Conservation (phyloP, 2,797 vertebrate species). For the Coregonus sp. region DNA sequence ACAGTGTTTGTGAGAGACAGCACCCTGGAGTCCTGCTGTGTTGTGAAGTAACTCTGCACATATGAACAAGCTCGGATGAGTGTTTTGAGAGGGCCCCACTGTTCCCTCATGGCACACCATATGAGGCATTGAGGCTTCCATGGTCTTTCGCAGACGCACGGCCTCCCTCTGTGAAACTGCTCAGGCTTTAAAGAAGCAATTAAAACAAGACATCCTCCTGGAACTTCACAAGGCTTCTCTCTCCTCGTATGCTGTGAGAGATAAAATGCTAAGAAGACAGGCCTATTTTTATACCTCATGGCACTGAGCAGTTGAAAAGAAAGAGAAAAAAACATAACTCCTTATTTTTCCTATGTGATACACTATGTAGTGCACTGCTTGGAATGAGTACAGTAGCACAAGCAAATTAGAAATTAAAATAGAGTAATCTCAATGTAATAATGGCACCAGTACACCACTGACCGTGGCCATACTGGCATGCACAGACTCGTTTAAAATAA, state of each 20-base stretch:
- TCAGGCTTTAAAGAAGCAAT: conserved; percentile 68
- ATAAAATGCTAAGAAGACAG: conserved; percentile 59
- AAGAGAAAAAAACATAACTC: conserved; percentile 12
- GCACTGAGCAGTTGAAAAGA: conserved; percentile 30
- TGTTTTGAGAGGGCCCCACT: conserved; percentile 29
- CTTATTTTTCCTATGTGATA: conserved; percentile 19
- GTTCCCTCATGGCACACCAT: conserved; percentile 27
- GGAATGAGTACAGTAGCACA: conserved; percentile 2
- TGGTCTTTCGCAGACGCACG: conserved; percentile 50
- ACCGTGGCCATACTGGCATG: background rate
- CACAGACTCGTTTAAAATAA: too few relatives aligned
- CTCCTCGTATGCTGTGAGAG: conserved; percentile 53
- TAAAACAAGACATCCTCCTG: conserved; percentile 68
- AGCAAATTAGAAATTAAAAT: conserved; percentile 21
- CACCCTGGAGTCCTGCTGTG: conserved; percentile 21
- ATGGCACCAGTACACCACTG: background rate
- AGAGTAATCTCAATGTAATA: conserved; percentile 20
- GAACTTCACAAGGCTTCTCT: conserved; percentile 50
- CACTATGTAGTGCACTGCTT: conserved; percentile 4
- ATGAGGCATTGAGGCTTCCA: conserved; percentile 28
- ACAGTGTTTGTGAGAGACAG: background rate
- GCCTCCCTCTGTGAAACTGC: conserved; percentile 45
- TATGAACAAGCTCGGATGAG: conserved; percentile 53
- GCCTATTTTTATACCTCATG: conserved; percentile 55
- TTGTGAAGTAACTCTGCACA: conserved; percentile 47